phyloP scores from a whole-genome alignment of 2,888 invertebrate genomes.

The Diploptera punctata region DNA sequence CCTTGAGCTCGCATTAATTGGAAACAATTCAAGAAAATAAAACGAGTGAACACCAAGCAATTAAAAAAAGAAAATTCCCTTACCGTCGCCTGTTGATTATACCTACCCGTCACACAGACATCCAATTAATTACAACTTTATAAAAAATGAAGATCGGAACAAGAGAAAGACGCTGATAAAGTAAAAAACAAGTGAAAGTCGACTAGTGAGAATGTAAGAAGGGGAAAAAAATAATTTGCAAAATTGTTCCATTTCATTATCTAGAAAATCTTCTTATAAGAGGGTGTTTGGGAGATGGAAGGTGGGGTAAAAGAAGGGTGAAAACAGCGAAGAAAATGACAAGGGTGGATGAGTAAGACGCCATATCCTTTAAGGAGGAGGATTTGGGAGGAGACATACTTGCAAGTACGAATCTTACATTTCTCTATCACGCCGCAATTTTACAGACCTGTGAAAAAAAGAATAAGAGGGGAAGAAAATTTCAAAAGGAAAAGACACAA shows the following conservation, averaged over 20 bases:
- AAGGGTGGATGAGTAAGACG: slow-evolving; percentile 7
- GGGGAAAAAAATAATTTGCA: slow-evolving; percentile 31
- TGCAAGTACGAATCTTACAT: slow-evolving; percentile 15
- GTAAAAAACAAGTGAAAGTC: not conserved
- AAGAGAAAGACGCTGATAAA: slow-evolving; percentile 3
- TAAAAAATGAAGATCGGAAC: not conserved
- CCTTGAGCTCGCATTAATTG: no score
- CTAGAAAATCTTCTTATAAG: slow-evolving; percentile 36
- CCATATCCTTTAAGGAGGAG: slow-evolving; percentile 16
- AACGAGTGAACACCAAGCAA: no score
- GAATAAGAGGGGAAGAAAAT: not conserved
- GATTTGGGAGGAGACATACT: not conserved
- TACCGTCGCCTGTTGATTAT: slow-evolving; percentile 12
- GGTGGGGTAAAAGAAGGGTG: not conserved
- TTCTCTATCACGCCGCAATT: not conserved
- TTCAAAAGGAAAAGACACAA: not conserved
- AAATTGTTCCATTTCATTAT: slow-evolving; percentile 32
- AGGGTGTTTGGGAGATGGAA: not conserved
- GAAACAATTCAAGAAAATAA: not conserved
- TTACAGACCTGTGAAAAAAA: slow-evolving; percentile 4
- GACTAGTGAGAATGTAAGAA: not conserved
- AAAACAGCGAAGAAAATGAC: slow-evolving; percentile 16
- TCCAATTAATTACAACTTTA: slow-evolving; percentile 19
- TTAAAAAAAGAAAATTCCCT: no score
- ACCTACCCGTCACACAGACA: not conserved